A percentile compares a stretch with the other conserved stretches of the same genome.
These are phyloP conservation scores for Thyatira batis DNA, from an alignment of 2,888 invertebrate species.

Conservation along the genomic window DNA sequence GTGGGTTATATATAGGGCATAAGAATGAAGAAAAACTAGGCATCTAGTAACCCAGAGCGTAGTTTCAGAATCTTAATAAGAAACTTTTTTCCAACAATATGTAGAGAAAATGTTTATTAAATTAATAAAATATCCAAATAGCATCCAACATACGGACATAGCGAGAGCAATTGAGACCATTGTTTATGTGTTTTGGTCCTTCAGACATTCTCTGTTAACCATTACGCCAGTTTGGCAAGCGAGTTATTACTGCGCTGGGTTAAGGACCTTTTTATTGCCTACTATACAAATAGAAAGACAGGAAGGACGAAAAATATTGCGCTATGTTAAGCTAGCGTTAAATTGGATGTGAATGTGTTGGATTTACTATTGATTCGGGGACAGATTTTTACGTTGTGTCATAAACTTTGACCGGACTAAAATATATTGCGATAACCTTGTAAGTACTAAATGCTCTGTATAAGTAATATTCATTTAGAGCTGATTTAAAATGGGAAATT, in stretches of 20 bases:
- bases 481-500: no score
- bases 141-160: not conserved
- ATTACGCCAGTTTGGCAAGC: not conserved
- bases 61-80: not conserved
- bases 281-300: constrained; percentile 2
- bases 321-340: not conserved
- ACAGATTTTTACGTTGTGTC: no score
- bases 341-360: not conserved
- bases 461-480: no score
- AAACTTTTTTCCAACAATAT: not conserved
- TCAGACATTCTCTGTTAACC: not conserved
- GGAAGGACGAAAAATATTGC: not conserved
- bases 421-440: no score
- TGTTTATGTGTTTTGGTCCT: constrained; percentile 3
- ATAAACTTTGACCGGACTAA: no score
- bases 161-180: not conserved
- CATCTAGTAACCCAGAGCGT: not conserved
- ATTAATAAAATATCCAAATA: not conserved
- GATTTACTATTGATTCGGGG: not conserved
- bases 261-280: constrained; percentile 2
- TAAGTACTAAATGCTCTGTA: no score
- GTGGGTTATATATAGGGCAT: no score
- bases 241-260: not conserved
- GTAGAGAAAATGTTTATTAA: not conserved
- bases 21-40: not conserved